Conservation (phyloP, 2,113 vertebrate genomes). For the Coregonus clupeaformis region DNA sequence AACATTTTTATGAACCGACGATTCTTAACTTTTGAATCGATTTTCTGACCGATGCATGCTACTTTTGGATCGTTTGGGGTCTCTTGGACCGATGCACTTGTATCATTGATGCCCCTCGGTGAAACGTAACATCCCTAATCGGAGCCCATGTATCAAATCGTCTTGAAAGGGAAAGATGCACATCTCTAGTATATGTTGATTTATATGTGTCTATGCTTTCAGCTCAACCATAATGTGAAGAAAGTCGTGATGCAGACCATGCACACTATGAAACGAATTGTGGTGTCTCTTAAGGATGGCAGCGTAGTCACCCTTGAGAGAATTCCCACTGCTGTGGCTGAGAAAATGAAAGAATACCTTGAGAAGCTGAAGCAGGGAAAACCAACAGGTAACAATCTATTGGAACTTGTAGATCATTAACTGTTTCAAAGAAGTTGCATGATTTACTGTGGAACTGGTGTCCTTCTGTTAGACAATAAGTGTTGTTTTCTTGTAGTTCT, state of each 20-base stretch:
- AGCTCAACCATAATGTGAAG: slow-evolving; percentile 97
- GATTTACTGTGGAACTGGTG: not conserved
- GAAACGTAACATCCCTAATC: not conserved
- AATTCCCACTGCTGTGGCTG: slow-evolving; percentile 76
- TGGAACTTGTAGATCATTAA: not conserved
- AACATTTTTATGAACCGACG: too few relatives aligned
- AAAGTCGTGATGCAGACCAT: slow-evolving; percentile 59
- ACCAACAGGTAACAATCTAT: slow-evolving; percentile 70
- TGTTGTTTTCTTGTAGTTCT: slow-evolving; percentile 66
- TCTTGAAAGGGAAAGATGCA: too few relatives aligned
- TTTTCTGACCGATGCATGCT: too few relatives aligned
- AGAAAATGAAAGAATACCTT: slow-evolving; percentile 88
- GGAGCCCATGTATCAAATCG: not conserved
- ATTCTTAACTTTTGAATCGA: too few relatives aligned
- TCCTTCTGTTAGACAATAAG: not conserved
- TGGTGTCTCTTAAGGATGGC: slow-evolving; percentile 86
- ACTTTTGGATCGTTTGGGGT: too few relatives aligned
- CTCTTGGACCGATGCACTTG: too few relatives aligned
- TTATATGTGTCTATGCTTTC: slow-evolving; percentile 32
- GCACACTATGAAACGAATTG: slow-evolving; percentile 76
- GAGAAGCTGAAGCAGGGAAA: slow-evolving; percentile 86
- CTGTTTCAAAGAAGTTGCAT: not conserved
- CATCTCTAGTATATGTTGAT: slow-evolving; percentile 5
- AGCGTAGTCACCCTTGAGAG: slow-evolving; percentile 87
- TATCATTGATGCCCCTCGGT: too few relatives aligned